A percentile compares a stretch with the other conserved stretches of the same genome.
Evolutionary conservation across 2,113 vertebrate species (phyloP).

Genomic region (Pachycephala philippinensis): DNA sequence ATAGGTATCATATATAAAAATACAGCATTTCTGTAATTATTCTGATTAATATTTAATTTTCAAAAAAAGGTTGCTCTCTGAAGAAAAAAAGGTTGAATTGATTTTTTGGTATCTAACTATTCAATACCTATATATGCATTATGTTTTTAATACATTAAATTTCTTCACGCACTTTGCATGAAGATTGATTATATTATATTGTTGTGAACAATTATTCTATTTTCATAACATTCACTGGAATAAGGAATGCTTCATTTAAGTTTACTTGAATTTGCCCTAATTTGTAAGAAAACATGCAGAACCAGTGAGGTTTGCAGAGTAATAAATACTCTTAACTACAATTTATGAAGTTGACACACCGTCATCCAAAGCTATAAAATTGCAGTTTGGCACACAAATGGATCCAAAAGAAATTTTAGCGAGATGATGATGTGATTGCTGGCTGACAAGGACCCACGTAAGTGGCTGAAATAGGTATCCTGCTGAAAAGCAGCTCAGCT

Average conservation of each 20-base stretch:
- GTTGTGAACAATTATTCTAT: background rate
- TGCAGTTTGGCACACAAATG: background rate
- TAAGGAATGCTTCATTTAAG: background rate
- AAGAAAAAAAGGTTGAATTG: background rate
- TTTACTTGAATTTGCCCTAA: background rate
- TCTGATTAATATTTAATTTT: background rate
- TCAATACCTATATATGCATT: background rate
- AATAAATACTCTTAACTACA: background rate
- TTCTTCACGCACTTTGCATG: background rate
- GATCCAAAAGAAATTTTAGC: background rate
- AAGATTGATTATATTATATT: background rate
- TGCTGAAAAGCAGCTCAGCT: background rate
- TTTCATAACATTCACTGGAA: background rate
- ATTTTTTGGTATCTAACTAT: background rate
- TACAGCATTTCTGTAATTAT: background rate
- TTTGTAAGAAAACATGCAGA: background rate
- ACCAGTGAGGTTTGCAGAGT: background rate
- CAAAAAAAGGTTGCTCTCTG: background rate
- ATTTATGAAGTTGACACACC: background rate
- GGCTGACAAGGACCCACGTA: background rate
- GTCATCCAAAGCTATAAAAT: background rate
- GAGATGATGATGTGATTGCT: background rate
- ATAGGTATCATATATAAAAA: background rate
- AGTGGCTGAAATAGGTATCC: background rate
- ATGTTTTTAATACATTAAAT: background rate